Evolutionary conservation across 2,113 vertebrate species (phyloP).

Genomic region (Phaethon lepturus): DNA sequence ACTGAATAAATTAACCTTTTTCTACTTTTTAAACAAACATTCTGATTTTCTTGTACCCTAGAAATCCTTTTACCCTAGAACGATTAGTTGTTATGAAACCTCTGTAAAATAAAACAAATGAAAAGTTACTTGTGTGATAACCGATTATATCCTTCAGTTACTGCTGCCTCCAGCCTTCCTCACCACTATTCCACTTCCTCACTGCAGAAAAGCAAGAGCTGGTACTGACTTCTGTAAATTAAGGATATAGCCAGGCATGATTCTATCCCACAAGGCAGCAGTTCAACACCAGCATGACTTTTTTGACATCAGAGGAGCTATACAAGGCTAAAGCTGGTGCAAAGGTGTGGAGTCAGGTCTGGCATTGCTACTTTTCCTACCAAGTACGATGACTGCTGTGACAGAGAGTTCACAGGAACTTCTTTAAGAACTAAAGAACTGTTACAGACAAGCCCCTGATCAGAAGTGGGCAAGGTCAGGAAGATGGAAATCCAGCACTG

Average conservation of each 20-base stretch:
- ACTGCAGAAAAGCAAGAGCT: background rate
- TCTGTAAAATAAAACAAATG: background rate
- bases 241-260: background rate
- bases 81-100: background rate
- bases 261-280: background rate
- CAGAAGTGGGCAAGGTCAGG: background rate
- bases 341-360: background rate
- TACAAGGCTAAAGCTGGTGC: background rate
- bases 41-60: background rate
- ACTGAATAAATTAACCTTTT: background rate
- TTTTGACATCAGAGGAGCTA: background rate
- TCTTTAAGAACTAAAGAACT: background rate
- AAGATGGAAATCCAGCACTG: background rate
- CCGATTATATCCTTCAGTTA: background rate
- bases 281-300: background rate
- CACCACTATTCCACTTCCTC: background rate
- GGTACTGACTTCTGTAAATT: background rate
- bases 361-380: background rate
- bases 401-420: background rate
- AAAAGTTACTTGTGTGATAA: background rate
- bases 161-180: background rate
- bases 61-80: background rate
- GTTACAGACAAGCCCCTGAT: background rate
- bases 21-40: background rate
- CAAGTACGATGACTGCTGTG: background rate